These are phyloP conservation scores for Ceratothoa steindachneri DNA, from an alignment of 2,888 invertebrate genomes.

Conservation along the genomic window DNA sequence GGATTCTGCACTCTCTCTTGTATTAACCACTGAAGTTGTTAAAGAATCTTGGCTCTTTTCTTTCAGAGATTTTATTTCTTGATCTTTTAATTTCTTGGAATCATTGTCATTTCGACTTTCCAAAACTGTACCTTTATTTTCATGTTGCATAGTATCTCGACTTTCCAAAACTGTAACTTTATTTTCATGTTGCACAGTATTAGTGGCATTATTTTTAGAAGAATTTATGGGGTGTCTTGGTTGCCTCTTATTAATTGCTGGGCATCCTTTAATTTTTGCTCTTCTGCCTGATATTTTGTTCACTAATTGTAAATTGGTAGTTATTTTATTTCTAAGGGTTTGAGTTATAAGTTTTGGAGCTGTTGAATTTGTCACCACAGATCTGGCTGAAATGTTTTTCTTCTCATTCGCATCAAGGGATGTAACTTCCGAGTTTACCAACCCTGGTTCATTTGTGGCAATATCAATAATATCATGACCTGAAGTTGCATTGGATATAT, in stretches of 20 bases:
- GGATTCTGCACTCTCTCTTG: neutral
- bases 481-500: no score
- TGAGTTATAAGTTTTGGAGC: no score
- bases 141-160: neutral
- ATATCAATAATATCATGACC: no score
- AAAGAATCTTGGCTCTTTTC: neutral
- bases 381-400: no score
- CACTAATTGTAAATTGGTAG: neutral
- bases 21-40: neutral
- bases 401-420: no score
- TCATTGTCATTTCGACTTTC: neutral
- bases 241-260: neutral
- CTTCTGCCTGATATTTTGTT: neutral
- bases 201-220: neutral
- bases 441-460: no score
- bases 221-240: neutral
- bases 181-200: neutral
- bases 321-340: no score
- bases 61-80: neutral
- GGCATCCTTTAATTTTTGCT: neutral
- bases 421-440: no score
- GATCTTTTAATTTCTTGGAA: neutral
- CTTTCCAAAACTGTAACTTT: neutral
- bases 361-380: no score
- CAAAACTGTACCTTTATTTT: neutral